Percentiles rank a stretch among this genome's conserved stretches.
These are phyloP conservation scores for Drosophila watanabei DNA, from an alignment of 1,140 invertebrate species.

Conservation along the genomic window DNA sequence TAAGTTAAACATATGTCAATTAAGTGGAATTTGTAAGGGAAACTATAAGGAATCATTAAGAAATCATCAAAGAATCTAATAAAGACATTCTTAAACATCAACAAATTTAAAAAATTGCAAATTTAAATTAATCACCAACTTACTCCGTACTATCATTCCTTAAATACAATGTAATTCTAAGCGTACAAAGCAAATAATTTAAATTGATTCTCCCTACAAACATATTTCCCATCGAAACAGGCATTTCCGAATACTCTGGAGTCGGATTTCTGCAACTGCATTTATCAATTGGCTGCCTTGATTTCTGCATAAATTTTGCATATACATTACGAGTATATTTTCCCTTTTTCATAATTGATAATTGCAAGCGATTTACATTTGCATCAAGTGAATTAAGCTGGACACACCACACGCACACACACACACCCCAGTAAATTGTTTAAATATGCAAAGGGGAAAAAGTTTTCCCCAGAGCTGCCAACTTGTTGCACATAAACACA, in stretches of 20 bases:
- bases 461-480: conserved; percentile 42
- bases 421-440: conserved; percentile 14
- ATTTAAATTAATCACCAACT: not conserved
- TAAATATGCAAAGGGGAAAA: conserved; percentile 50
- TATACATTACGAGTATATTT: conserved; percentile 6
- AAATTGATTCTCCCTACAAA: not conserved
- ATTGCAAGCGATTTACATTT: conserved; percentile 51
- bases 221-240: not conserved
- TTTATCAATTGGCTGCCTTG: conserved; percentile 42
- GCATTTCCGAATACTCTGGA: conserved; percentile 1
- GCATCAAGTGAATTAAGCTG: conserved; percentile 51
- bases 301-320: conserved; percentile 38
- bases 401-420: conserved; percentile 30
- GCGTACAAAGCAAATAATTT: not conserved
- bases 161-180: not conserved
- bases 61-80: not conserved
- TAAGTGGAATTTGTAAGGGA: no score
- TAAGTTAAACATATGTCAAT: not conserved
- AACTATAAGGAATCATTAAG: no score
- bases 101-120: not conserved
- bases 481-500: conserved; percentile 50
- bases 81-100: not conserved
- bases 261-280: conserved; percentile 23
- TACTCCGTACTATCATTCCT: not conserved
- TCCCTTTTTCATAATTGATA: conserved; percentile 48